These are phyloP conservation scores for Pterophyllum scalare DNA, from an alignment of 2,113 vertebrate species.

Conservation along the genomic window DNA sequence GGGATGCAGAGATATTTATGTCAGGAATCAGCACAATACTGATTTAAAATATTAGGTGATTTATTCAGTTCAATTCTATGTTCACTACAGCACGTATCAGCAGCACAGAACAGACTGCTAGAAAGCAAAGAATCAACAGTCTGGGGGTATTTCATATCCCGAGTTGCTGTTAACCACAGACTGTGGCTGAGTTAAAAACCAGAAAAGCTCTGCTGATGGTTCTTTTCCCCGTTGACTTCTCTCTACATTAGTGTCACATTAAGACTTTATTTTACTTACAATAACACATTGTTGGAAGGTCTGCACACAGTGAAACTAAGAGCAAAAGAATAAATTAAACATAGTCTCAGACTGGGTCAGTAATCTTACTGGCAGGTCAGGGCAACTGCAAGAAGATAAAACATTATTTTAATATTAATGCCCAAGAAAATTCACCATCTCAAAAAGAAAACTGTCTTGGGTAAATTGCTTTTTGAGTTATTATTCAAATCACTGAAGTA, in stretches of 20 bases:
- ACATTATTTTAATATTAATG: not conserved
- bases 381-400: not conserved
- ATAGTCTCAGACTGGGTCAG: accelerated
- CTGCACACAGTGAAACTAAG: not conserved
- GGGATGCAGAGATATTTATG: no score
- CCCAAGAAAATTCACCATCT: not conserved
- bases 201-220: not conserved
- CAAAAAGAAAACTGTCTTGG: not conserved
- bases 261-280: not conserved
- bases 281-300: not conserved
- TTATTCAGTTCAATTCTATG: no score
- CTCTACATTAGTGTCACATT: not conserved
- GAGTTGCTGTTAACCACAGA: not conserved
- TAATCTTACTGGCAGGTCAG: not conserved
- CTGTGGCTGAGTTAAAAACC: no score
- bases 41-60: no score
- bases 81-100: not conserved
- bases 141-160: no score
- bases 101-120: not conserved
- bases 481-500: not conserved
- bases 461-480: not conserved
- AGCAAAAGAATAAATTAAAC: not conserved
- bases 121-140: no score
- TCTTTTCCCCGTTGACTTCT: not conserved
- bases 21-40: no score